Evolutionary conservation across 2,797 vertebrate species (phyloP), one percentile per base, ranked within the genome.

Genomic region (Benthosema pterotum): DNA sequence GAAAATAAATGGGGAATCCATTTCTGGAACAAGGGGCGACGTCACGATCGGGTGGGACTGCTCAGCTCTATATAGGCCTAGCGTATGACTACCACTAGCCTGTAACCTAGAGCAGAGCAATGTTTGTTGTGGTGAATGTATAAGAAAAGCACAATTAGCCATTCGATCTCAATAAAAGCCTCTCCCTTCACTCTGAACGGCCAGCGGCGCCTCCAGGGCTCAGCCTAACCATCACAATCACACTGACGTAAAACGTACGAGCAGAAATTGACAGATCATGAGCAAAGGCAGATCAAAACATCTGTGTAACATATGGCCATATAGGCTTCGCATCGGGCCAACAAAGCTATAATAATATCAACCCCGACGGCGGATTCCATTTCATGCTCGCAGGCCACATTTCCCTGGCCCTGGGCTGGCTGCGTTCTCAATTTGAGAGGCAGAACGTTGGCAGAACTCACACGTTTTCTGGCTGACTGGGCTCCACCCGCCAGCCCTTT

Each of bases 381-480:
- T 74, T 60, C 43, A 68, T 57, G 64, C 73, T 63, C 72, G 47
- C 49, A 13, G 42, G 67, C 52, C 67, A 43, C 11, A 59, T 56
- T 28, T 46, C 52, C 52, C 22, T 28, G 51, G 22, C 63, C 9
- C 32, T 25, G 22, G 22, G 7, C 32, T 25, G 22, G 22, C 22
- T 32, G 55, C 15, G 1, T 57, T 77, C 63, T 48, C 48, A 0
- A 69, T 79, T 63, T 46, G 52, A 71, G 59, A 76, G 57, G 43
- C 74, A 53, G n/a, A n/a, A n/a, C 60, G 13, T 72, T 68, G 71
- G 72, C 83, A 87, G 82, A 86, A 83, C 79, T 87, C 77, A 86
- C 80, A 82, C 69, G 6, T 85, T 83, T 77, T 38, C 32, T 11
- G 32, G 32, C 71, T 74, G 77, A 69, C 75, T 74, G 76, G 76